phyloP scores from a whole-genome alignment of 2,113 vertebrate genomes.

The Arenaria interpres region DNA sequence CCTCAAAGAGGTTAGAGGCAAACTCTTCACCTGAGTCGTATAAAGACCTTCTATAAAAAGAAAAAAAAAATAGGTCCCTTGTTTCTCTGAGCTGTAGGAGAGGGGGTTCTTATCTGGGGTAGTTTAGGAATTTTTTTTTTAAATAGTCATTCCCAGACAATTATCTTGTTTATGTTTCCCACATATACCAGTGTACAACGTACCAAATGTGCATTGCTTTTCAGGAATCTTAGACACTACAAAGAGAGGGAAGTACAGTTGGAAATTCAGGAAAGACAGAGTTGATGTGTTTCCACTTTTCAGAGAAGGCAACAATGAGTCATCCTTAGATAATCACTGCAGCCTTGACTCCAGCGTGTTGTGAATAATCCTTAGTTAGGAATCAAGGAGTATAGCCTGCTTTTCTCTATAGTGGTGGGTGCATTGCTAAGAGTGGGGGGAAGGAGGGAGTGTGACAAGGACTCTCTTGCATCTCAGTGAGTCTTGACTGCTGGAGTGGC shows the following conservation, averaged over 20 bases:
- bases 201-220: background rate
- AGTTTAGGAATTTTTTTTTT: background rate
- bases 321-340: background rate
- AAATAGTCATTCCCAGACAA: background rate
- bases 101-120: background rate
- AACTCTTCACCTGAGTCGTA: background rate
- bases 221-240: background rate
- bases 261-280: background rate
- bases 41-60: background rate
- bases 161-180: background rate
- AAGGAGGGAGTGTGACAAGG: conserved; percentile 13
- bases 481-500: conserved; percentile 41
- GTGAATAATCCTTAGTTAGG: background rate
- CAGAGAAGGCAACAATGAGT: background rate
- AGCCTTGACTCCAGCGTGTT: background rate
- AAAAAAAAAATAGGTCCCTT: background rate
- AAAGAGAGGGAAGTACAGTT: background rate
- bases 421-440: background rate
- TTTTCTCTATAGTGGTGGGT: background rate
- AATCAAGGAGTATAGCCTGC: background rate
- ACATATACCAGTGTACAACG: background rate
- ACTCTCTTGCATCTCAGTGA: conserved; percentile 4
- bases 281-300: background rate
- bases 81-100: background rate
- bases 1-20: background rate